phyloP scores from a whole-genome alignment of 2,888 invertebrate genomes.

The Hypercompe scribonia region DNA sequence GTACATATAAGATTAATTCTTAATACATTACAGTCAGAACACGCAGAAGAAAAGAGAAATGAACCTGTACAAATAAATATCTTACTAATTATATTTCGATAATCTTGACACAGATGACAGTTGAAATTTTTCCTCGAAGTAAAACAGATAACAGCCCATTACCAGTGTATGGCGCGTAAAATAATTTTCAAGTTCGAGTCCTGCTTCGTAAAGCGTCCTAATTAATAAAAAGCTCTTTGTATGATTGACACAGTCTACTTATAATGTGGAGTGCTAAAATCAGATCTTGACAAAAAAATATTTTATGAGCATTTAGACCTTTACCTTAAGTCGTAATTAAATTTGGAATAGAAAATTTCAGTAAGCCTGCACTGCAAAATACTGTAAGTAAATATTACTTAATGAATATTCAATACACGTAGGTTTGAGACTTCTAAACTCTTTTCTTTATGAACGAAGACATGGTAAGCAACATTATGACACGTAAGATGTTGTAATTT shows the following conservation, averaged over 20 bases:
- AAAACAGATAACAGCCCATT: neutral
- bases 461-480: too few relatives aligned
- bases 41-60: too few relatives aligned
- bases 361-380: too few relatives aligned
- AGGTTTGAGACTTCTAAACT: too few relatives aligned
- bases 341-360: neutral
- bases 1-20: too few relatives aligned
- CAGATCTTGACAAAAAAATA: neutral
- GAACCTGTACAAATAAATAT: too few relatives aligned
- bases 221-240: neutral
- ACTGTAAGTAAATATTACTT: too few relatives aligned
- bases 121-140: neutral
- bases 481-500: too few relatives aligned
- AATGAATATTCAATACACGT: too few relatives aligned
- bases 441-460: too few relatives aligned
- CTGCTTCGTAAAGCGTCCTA: constrained; percentile 3
- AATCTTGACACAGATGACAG: neutral
- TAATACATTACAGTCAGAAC: too few relatives aligned
- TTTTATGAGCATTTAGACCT: neutral
- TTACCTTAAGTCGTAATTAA: neutral
- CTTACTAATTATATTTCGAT: neutral
- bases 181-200: neutral
- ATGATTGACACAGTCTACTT: neutral
- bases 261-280: neutral
- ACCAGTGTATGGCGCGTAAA: neutral